These are phyloP conservation scores for Threskiornis aethiopicus DNA, from an alignment of 2,797 vertebrate species.

Conservation along the genomic window DNA sequence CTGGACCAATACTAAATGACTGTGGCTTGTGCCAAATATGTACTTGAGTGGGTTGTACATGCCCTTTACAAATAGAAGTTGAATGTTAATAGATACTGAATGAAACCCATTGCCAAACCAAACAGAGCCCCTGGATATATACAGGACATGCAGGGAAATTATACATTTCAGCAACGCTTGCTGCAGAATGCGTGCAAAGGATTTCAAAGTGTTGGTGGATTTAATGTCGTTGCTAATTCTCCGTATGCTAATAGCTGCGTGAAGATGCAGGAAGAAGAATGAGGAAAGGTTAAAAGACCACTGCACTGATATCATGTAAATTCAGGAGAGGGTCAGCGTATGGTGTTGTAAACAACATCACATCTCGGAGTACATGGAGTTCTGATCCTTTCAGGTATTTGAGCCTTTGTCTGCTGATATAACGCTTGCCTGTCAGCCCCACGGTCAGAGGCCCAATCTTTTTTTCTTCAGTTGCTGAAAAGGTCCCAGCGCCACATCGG, in stretches of 20 bases:
- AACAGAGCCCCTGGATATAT: conserved; percentile 59
- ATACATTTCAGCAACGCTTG: conserved; percentile 11
- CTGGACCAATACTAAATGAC: conserved; percentile 54
- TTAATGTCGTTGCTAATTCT: conserved; percentile 43
- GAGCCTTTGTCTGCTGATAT: conserved; percentile 83
- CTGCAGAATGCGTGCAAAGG: conserved; percentile 10
- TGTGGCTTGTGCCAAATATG: conserved; percentile 68
- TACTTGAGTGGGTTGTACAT: conserved; percentile 59
- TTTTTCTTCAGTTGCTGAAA: conserved; percentile 76
- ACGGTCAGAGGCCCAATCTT: conserved; percentile 88
- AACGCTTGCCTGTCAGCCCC: conserved; percentile 81
- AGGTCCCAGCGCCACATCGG: conserved; percentile 79
- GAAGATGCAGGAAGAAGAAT: conserved; percentile 43
- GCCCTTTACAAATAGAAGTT: conserved; percentile 63
- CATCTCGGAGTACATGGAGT: conserved; percentile 70
- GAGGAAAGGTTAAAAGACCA: conserved; percentile 34
- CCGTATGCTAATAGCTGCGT: not conserved
- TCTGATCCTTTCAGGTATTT: conserved; percentile 83
- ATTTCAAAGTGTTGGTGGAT: conserved; percentile 35
- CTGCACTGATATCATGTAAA: conserved; percentile 69
- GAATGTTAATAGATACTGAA: conserved; percentile 64
- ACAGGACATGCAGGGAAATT: conserved; percentile 46
- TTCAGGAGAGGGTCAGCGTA: conserved; percentile 47
- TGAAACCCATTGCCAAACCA: conserved; percentile 57
- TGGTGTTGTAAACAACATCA: conserved; percentile 66